Evolutionary conservation across 1,140 invertebrate genomes (phyloP), one percentile per base, ranked within the genome.

Genomic region (Diachasmimorpha longicaudata): DNA sequence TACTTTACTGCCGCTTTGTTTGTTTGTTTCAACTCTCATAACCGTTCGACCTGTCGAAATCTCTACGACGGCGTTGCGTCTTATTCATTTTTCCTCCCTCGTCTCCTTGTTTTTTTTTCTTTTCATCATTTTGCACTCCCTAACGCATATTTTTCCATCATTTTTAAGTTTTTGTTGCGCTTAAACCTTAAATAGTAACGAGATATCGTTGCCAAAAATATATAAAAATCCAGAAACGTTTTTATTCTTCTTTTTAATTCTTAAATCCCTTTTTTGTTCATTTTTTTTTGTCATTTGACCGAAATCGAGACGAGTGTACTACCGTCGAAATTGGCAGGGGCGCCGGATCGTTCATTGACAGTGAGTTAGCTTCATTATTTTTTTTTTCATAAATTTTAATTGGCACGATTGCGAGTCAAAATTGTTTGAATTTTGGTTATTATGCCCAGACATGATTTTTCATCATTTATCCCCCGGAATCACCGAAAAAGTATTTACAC

Each of bases 191-290:
- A 86, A 84, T 86, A 87, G 84, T 88, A 88, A 87, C 85, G 86
- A 88, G 86, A 88, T 87, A 86, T 88, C 85, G 83, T 89, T 89
- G 88, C 88, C 88, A 88, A 89, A 89, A 89, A 89, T 89, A 89
- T 88, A 87, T 88, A 87, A 89, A 89, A 87, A 87, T 84, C 83
- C 82, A 85, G 84, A 87, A 84, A 84, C 84, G 83, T 80, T 70
- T 76, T 70, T 71, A 71, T 72, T 74, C 13, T 77, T 72, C 21
- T 70, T 71, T 67, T 74, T 73, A n/a, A 42, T 70, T 23, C 23
- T 69, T 82, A 80, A 80, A n/a, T 52, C 48, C 48, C 48, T 52
- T 52, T 48, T 52, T 52, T 52, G 48, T 52, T 86, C 66, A 66
- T 73, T 67, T 77, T 76, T 36, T 46, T 70, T 76, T 84, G 70